Conservation (phyloP, 2,797 vertebrate species). For the Choloepus didactylus region DNA sequence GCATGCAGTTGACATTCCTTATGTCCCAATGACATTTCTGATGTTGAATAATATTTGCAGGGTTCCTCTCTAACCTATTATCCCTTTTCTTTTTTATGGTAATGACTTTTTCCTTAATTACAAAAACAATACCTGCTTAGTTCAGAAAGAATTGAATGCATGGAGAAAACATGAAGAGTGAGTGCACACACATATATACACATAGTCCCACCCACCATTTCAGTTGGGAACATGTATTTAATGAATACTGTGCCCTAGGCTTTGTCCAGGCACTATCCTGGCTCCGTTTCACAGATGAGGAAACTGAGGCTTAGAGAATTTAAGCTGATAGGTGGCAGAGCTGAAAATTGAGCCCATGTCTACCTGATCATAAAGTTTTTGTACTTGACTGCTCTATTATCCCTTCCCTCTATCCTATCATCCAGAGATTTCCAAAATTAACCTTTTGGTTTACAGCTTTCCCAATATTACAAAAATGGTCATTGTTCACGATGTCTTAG, state of each 20-base stretch:
- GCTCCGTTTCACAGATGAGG: constrained; percentile 38
- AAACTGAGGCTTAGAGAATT: not conserved
- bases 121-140: constrained; percentile 18
- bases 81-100: constrained; percentile 47
- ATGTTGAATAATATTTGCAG: constrained; percentile 58
- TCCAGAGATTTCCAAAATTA: constrained; percentile 1
- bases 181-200: not conserved
- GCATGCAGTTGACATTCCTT: constrained; percentile 69
- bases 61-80: not conserved
- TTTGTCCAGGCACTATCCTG: not conserved
- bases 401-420: not conserved
- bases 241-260: not conserved
- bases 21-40: constrained; percentile 64
- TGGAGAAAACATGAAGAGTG: not conserved
- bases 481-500: not conserved
- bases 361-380: not conserved
- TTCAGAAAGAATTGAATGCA: not conserved
- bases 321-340: not conserved
- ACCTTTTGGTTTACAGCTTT: not conserved
- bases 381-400: not conserved
- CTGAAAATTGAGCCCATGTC: not conserved
- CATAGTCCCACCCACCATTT: not conserved
- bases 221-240: not conserved
- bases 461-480: not conserved
- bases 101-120: constrained; percentile 52